Conservation (phyloP, 2,888 invertebrate genomes). For the Pyrrhosoma nymphula region DNA sequence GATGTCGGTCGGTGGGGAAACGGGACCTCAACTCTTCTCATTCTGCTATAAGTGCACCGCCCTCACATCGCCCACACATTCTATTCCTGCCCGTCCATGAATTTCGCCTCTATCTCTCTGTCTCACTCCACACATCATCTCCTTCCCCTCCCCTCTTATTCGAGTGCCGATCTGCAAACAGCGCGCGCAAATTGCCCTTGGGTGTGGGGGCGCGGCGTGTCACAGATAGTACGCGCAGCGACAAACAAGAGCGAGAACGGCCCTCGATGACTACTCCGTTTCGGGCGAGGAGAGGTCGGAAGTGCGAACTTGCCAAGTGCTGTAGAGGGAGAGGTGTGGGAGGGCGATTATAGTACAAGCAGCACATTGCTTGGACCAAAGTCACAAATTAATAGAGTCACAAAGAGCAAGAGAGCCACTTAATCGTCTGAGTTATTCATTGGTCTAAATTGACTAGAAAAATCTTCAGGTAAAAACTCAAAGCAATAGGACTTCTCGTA, state of each 20-base stretch:
- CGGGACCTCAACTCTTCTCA: too few species aligned
- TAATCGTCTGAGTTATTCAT: too few species aligned
- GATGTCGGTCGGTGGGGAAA: too few species aligned
- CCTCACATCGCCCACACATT: background rate
- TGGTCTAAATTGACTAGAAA: too few species aligned
- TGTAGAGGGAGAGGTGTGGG: too few species aligned
- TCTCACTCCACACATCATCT: background rate
- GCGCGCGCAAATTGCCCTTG: background rate
- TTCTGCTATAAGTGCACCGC: background rate
- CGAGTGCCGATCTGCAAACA: background rate
- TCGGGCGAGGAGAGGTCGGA: background rate
- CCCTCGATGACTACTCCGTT: background rate
- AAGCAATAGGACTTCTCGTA: too few species aligned
- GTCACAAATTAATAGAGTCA: too few species aligned
- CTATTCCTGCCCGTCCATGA: conserved; percentile 9
- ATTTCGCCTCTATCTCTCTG: background rate
- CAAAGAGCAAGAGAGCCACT: too few species aligned
- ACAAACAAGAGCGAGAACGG: background rate
- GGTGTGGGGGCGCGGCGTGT: background rate
- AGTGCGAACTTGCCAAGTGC: too few species aligned
- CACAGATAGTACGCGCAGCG: background rate
- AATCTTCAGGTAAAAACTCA: too few species aligned
- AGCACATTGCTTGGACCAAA: too few species aligned
- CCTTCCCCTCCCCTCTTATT: background rate
- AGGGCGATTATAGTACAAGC: background rate